phyloP scores from a whole-genome alignment of 1,140 invertebrate species.

The Whitmania pigra region DNA sequence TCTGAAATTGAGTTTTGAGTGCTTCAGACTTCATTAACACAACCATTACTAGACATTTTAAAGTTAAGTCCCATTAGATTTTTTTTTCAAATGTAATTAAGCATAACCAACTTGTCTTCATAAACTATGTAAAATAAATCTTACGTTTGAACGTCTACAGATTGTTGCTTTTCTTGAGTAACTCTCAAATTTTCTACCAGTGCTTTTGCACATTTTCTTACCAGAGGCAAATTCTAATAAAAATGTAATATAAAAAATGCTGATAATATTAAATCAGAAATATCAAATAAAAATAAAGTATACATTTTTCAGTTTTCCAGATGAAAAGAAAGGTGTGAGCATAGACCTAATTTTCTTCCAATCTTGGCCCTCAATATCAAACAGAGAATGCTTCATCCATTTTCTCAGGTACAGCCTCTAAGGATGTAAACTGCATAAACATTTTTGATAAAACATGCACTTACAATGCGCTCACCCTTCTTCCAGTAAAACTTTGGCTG shows the following conservation, averaged over 20 bases:
- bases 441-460: neutral
- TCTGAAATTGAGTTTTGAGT: neutral
- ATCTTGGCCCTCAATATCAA: constrained; percentile 1
- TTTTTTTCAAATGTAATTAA: too few species aligned
- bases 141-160: too few species aligned
- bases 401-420: constrained; percentile 8
- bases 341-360: constrained; percentile 9
- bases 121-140: too few species aligned
- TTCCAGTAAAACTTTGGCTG: neutral
- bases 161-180: too few species aligned
- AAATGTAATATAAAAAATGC: too few species aligned
- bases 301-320: constrained; percentile 15
- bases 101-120: too few species aligned
- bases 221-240: constrained; percentile 5
- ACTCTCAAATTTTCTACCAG: neutral
- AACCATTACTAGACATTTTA: too few species aligned
- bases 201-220: neutral
- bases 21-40: too few species aligned
- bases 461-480: neutral
- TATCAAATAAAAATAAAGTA: neutral
- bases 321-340: constrained; percentile 15
- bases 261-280: too few species aligned
- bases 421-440: neutral
- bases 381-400: constrained; percentile 15
- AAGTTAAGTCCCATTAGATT: too few species aligned